Evolutionary conservation across 2,888 invertebrate species (phyloP).

Genomic region (Diplazon laetatorius): DNA sequence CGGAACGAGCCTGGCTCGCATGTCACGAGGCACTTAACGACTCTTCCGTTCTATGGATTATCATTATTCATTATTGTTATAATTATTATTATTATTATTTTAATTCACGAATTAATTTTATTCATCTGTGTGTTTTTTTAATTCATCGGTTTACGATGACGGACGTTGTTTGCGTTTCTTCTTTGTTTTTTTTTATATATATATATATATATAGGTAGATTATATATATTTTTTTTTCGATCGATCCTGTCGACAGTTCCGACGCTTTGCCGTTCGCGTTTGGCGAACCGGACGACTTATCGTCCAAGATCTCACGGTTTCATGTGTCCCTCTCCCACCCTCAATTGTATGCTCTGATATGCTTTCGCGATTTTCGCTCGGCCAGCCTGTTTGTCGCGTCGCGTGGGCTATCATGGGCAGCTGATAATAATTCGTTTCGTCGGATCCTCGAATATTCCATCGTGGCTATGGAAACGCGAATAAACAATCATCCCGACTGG

Average conservation of each 20-base stretch:
- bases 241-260: slow-evolving; percentile 17
- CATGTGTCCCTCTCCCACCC: too few species aligned
- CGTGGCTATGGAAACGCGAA: slow-evolving; percentile 50
- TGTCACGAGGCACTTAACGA: slow-evolving; percentile 17
- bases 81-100: too few species aligned
- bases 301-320: slow-evolving; percentile 25
- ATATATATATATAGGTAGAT: too few species aligned
- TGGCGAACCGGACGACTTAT: too few species aligned
- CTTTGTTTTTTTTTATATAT: slow-evolving; percentile 25
- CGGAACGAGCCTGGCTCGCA: slow-evolving; percentile 4
- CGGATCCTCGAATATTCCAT: slow-evolving; percentile 38
- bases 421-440: slow-evolving; percentile 38
- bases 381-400: slow-evolving; percentile 29
- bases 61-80: not conserved
- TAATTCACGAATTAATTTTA: too few species aligned
- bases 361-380: slow-evolving; percentile 46
- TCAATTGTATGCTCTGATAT: slow-evolving; percentile 57
- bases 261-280: not conserved
- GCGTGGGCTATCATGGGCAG: slow-evolving; percentile 10
- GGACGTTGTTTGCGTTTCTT: slow-evolving; percentile 30
- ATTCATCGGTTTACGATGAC: slow-evolving; percentile 37
- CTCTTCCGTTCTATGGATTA: slow-evolving; percentile 40
- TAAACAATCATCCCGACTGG: slow-evolving; percentile 44
- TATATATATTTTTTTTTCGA: too few species aligned
- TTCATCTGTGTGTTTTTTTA: slow-evolving; percentile 30